Evolutionary conservation across 2,797 vertebrate genomes (phyloP).

Genomic region (Sternotherus odoratus): DNA sequence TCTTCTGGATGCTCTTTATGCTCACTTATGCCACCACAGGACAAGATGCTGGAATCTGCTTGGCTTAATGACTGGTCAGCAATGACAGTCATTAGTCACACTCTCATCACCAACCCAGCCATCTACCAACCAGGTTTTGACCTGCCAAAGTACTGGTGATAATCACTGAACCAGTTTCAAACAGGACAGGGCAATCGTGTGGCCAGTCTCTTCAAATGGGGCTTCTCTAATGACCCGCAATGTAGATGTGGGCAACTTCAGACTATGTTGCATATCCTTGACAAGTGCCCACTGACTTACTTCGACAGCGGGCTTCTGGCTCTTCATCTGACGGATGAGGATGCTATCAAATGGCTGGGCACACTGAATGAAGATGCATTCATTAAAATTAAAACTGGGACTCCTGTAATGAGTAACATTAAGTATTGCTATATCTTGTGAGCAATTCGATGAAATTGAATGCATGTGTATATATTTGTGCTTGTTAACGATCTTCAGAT

Average conservation of each 20-base stretch:
- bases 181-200: neutral
- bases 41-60: no score
- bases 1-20: no score
- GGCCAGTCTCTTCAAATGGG: neutral
- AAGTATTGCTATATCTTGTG: neutral
- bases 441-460: neutral
- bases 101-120: neutral
- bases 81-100: no score
- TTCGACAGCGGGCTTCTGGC: no score
- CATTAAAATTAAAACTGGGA: neutral
- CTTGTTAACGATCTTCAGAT: neutral
- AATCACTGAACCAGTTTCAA: neutral
- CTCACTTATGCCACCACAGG: no score
- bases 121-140: neutral
- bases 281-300: neutral
- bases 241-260: neutral
- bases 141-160: neutral
- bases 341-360: no score
- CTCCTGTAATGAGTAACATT: neutral
- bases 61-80: neutral
- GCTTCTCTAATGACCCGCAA: neutral
- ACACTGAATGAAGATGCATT: neutral
- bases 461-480: fast-evolving
- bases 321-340: no score
- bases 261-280: neutral